These are phyloP conservation scores for Anthopleura sola DNA, from an alignment of 64 coral and sea anemone genomes.

Conservation along the genomic window DNA sequence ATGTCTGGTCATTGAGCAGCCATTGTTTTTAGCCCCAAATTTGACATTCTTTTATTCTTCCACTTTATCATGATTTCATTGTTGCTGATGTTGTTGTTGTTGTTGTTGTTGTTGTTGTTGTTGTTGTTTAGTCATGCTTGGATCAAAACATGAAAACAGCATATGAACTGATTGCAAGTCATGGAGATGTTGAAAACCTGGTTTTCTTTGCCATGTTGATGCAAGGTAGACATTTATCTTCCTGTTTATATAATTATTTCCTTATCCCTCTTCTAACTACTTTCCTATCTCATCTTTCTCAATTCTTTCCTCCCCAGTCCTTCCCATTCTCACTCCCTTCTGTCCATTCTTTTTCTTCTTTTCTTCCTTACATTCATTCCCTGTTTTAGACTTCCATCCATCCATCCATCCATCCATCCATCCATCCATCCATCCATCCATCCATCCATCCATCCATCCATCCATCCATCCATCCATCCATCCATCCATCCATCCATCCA, in stretches of 20 bases:
- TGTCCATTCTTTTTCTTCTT: not conserved
- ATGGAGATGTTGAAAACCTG: constrained; percentile 96
- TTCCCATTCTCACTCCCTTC: not conserved
- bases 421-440: not conserved
- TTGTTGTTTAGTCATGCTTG: constrained; percentile 41
- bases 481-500: too few relatives aligned
- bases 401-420: not conserved
- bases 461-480: too few relatives aligned
- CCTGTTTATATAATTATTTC: too few relatives aligned
- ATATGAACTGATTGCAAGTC: constrained; percentile 93
- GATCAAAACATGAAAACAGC: constrained; percentile 89
- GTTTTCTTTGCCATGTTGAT: constrained; percentile 96
- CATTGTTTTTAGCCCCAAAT: too few relatives aligned
- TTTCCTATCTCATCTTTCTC: not conserved
- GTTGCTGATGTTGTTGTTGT: too few relatives aligned
- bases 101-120: too few relatives aligned
- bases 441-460: not conserved
- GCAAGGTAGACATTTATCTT: constrained; percentile 41
- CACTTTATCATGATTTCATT: too few relatives aligned
- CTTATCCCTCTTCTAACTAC: not conserved
- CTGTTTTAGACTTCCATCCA: too few relatives aligned
- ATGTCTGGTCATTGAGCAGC: too few relatives aligned
- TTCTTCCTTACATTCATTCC: not conserved
- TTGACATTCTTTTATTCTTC: too few relatives aligned
- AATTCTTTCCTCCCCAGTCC: not conserved